A percentile compares a stretch with the other conserved stretches of the same genome.
phyloP scores from a whole-genome alignment of 2,113 vertebrate species.

The Beaufortia kweichowensis region DNA sequence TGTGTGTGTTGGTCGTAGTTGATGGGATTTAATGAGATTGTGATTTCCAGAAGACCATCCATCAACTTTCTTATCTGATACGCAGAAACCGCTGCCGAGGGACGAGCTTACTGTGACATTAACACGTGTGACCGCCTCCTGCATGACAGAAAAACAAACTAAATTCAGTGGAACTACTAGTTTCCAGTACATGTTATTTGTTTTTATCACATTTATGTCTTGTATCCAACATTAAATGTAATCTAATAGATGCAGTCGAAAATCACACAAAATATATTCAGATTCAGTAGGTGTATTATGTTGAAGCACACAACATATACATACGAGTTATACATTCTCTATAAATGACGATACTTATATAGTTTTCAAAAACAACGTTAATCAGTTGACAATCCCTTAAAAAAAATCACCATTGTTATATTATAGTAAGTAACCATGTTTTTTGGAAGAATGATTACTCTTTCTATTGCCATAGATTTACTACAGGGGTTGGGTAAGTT shows the following conservation, averaged over 20 bases:
- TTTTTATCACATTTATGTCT: constrained; percentile 28
- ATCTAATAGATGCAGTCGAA: constrained; percentile 19
- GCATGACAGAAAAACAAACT: not conserved
- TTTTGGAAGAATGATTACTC: too few species aligned
- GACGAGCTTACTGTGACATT: not conserved
- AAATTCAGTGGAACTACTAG: not conserved
- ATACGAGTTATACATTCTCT: too few species aligned
- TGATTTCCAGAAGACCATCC: constrained; percentile 57
- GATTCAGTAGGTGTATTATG: not conserved
- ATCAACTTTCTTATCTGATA: constrained; percentile 53
- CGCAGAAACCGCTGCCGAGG: constrained; percentile 25
- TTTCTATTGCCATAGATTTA: too few species aligned
- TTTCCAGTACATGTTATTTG: constrained; percentile 4
- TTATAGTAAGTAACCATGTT: too few species aligned
- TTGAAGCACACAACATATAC: too few species aligned
- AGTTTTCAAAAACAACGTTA: too few species aligned
- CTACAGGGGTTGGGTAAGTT: too few species aligned
- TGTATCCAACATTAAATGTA: constrained; percentile 3
- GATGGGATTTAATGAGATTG: constrained; percentile 59
- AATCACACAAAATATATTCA: not conserved
- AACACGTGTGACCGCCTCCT: not conserved
- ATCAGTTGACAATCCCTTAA: too few species aligned
- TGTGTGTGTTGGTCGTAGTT: constrained; percentile 42
- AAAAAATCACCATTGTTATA: too few species aligned
- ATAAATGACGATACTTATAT: too few species aligned